Percentiles rank a stretch among this genome's conserved stretches.
Conservation (phyloP, 2,113 vertebrate genomes). For the Ageneiosus marmoratus region DNA sequence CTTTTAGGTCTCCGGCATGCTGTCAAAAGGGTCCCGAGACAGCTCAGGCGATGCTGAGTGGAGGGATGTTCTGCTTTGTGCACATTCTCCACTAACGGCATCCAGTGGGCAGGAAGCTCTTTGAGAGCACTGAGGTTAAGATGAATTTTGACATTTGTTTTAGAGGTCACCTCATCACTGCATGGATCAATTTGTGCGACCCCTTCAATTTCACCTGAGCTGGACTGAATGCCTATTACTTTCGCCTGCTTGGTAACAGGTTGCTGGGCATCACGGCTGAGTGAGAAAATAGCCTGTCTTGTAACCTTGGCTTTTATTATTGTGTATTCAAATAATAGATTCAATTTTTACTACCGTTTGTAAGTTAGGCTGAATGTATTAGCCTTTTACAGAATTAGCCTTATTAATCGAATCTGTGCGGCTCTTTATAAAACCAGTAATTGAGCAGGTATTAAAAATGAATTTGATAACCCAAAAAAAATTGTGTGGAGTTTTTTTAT, state of each 20-base stretch:
- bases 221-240: conserved; percentile 51
- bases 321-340: conserved; percentile 28
- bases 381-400: conserved; percentile 36
- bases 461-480: conserved; percentile 27
- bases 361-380: neutral
- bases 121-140: conserved; percentile 41
- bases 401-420: too few species aligned
- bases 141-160: conserved; percentile 66
- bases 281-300: conserved; percentile 16
- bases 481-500: conserved; percentile 24
- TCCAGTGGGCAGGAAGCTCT: neutral
- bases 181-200: conserved; percentile 64
- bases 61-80: neutral
- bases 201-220: conserved; percentile 70
- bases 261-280: conserved; percentile 47
- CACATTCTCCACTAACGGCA: neutral
- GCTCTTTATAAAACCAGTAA: conserved; percentile 45
- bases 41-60: neutral
- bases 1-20: neutral
- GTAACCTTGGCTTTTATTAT: neutral
- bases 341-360: neutral
- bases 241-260: conserved; percentile 41
- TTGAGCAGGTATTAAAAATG: conserved; percentile 43
- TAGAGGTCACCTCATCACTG: conserved; percentile 62
- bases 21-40: neutral